Evolutionary conservation across 2,888 invertebrate species (phyloP), one percentile per base, ranked within the genome.

Genomic region (Apantesis nais): DNA sequence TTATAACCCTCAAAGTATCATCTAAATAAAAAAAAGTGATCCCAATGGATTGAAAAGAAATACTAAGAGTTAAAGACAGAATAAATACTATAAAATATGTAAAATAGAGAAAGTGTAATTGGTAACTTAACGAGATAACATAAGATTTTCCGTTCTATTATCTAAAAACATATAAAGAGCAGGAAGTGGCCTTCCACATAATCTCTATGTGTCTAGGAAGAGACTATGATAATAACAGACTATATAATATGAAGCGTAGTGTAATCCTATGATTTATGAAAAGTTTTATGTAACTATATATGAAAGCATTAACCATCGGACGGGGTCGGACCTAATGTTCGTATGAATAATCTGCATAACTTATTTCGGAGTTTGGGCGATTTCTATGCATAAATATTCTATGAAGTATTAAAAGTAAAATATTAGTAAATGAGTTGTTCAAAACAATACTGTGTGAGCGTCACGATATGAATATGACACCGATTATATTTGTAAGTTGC

Each of bases 401-500:
- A n/a, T n/a, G n/a, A n/a, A n/a, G n/a, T n/a, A n/a, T n/a, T n/a
- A n/a, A n/a, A n/a, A n/a, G n/a, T n/a, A n/a, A n/a, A n/a, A 61
- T 29, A 34, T 19, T 31, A 34, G 2, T 31, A 65, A 3, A 12
- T 22, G n/a, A 9, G 14, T 34, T 52, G 52, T 39, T 52, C n/a
- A 41, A 44, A 31, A 25, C 19, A 29, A 19, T 44, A 12, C 52
- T 12, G n/a, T 41, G 31, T 68, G 16, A 68, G 41, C 37, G 63
- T 63, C 37, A 37, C 16, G 39, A 67, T 61, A 29, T n/a, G 44
- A 67, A 61, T 67, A 62, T 16, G 66, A 66, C 22, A 60, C n/a
- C 16, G 29, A 60, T 41, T 67, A 14, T 31, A 25, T 67, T 44
- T 60, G n/a, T 41, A 39, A 29, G 41, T 66, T 34, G n/a, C 66